Evolutionary conservation across 2,888 invertebrate species (phyloP), one percentile per base, ranked within the genome.

Genomic region (Drosophila rellima): DNA sequence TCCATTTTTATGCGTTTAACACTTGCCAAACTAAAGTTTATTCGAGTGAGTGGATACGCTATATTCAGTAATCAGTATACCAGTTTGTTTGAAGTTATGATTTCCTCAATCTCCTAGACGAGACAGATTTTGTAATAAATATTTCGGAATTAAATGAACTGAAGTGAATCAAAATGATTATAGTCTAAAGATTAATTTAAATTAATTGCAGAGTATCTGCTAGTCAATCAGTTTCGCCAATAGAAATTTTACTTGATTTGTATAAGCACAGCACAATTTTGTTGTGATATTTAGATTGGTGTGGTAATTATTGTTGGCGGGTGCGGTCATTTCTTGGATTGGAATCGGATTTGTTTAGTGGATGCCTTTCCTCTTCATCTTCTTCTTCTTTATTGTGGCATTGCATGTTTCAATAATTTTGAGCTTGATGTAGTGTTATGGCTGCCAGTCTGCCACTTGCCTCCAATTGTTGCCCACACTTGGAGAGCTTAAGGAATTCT

Each of bases 341-440:
- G 20, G 35, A 29, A 54, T 55, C 11, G 26, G 29, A 56, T 48
- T 48, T 67, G 70, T 42, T 55, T 59, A 44, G 48, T 69, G 42
- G n/a, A 29, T 59, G 45, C 52, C 61, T 35, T 66, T 54, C 39
- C 37, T 26, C 29, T n/a, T 31, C 54, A 5, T 40, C 17, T 29
- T 10, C 20, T 33, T 33, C 23, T 26, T 39, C 33, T 31, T 33
- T 17, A 26, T 18, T 8, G 11, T 29, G 37, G 35, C 42, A 70
- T 60, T 63, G 78, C 70, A 57, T 74, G 67, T 57, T 89, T 68
- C 71, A 85, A 82, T 66, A 78, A 71, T 57, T 78, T 89, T 84
- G 59, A 61, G 63, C 74, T 82, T 82, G 89, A 77, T 67, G 64
- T 73, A 64, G 66, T 66, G 65, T 65, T 63, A 57, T 66, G 18